A percentile compares a stretch with the other conserved stretches of the same genome.
Conservation (phyloP, 1,140 invertebrate genomes). For the Pseudomyrmex sp. region DNA sequence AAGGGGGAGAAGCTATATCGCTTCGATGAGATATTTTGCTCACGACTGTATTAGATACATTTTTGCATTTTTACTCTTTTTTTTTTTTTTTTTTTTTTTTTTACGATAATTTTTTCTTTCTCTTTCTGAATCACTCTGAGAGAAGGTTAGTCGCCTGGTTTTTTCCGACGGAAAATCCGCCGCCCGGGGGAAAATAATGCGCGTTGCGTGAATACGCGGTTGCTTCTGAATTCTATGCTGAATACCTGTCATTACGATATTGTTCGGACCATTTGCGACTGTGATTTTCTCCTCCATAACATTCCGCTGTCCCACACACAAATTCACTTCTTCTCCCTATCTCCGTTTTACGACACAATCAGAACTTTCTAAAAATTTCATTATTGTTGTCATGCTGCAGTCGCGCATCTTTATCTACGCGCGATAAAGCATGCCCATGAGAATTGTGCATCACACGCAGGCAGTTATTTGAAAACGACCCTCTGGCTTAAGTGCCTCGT, state of each 20-base stretch:
- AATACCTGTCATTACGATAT: constrained; percentile 52
- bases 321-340: constrained; percentile 46
- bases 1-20: neutral
- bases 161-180: constrained; percentile 21
- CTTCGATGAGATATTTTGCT: neutral
- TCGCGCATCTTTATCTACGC: constrained; percentile 5
- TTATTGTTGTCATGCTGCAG: constrained; percentile 13
- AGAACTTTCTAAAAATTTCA: constrained; percentile 51
- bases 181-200: neutral
- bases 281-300: constrained; percentile 41
- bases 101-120: neutral
- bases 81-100: too few species aligned
- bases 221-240: constrained; percentile 11
- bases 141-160: constrained; percentile 7
- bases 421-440: constrained; percentile 30
- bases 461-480: neutral
- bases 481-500: too few species aligned
- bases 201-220: constrained; percentile 15
- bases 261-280: constrained; percentile 37
- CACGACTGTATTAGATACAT: too few species aligned
- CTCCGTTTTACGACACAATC: constrained; percentile 25
- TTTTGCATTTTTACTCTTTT: too few species aligned
- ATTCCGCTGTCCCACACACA: constrained; percentile 42
- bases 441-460: neutral
- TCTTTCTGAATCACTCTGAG: neutral